These are phyloP conservation scores for Pithys albifrons DNA, from an alignment of 2,113 vertebrate genomes.

Conservation along the genomic window DNA sequence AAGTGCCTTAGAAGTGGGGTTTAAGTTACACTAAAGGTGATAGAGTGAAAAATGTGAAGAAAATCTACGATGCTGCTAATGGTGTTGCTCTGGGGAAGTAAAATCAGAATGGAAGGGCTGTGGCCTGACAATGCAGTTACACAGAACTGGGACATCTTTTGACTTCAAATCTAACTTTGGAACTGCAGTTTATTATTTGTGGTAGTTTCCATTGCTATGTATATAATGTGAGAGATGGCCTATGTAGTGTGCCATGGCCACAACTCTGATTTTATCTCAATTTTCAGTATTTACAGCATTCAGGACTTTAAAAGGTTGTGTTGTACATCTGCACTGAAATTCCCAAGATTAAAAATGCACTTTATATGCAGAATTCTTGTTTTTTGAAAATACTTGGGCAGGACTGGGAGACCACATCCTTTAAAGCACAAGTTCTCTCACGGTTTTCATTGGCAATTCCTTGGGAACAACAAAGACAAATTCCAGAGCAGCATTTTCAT, in stretches of 20 bases:
- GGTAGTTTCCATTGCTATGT: neutral
- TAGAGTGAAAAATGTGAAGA: neutral
- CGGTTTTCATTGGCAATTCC: neutral
- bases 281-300: neutral
- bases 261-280: neutral
- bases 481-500: neutral
- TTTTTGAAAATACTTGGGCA: neutral
- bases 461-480: neutral
- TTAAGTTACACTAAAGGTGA: neutral
- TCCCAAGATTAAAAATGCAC: neutral
- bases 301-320: neutral
- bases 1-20: neutral
- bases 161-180: neutral
- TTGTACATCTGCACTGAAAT: neutral
- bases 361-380: neutral
- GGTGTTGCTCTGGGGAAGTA: neutral
- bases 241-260: neutral
- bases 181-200: neutral
- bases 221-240: neutral
- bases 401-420: slow-evolving; percentile 24
- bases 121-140: neutral
- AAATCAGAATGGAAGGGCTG: neutral
- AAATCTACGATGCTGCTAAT: neutral
- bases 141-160: neutral
- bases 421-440: neutral